A percentile compares a stretch with the other conserved stretches of the same genome.
These are phyloP conservation scores for Xylophagus ater DNA, from an alignment of 2,888 invertebrate species.

Conservation along the genomic window DNA sequence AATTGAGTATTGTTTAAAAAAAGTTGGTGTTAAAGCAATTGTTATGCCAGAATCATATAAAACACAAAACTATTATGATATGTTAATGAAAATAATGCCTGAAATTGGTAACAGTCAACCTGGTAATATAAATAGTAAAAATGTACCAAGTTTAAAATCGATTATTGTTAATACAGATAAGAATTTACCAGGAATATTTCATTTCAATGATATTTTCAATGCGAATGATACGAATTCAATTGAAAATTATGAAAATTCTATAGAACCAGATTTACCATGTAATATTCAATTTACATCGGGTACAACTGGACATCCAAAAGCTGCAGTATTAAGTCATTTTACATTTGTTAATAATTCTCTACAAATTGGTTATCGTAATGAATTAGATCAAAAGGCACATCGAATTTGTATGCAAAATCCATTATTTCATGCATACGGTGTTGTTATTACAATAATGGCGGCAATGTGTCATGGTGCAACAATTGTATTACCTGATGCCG, in stretches of 20 bases:
- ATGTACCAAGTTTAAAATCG: slow-evolving; percentile 42
- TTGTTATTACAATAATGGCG: slow-evolving; percentile 48
- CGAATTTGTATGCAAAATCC: slow-evolving; percentile 56
- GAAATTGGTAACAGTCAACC: slow-evolving; percentile 40
- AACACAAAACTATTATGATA: slow-evolving; percentile 54
- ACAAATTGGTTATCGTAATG: slow-evolving; percentile 46
- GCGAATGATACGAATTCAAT: slow-evolving; percentile 21
- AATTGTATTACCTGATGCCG: slow-evolving; percentile 47
- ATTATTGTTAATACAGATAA: slow-evolving; percentile 48
- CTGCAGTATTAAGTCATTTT: slow-evolving; percentile 57
- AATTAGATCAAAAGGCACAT: slow-evolving; percentile 35
- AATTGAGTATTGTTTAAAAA: slow-evolving; percentile 57
- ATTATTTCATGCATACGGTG: slow-evolving; percentile 73
- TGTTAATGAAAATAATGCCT: slow-evolving; percentile 50
- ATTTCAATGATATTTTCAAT: slow-evolving; percentile 38
- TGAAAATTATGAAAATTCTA: slow-evolving; percentile 38
- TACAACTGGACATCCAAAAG: slow-evolving; percentile 68
- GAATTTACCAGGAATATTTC: slow-evolving; percentile 40
- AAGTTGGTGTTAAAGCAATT: slow-evolving; percentile 56
- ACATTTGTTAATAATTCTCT: slow-evolving; percentile 65
- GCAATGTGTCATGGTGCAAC: slow-evolving; percentile 50
- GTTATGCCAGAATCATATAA: slow-evolving; percentile 52
- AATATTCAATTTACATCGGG: slow-evolving; percentile 81
- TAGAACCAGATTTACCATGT: slow-evolving; percentile 55
- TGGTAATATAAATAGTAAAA: slow-evolving; percentile 39